Evolutionary conservation across 1,140 invertebrate species (phyloP), one percentile per base, ranked within the genome.

Genomic region (Eubasilissa regina): DNA sequence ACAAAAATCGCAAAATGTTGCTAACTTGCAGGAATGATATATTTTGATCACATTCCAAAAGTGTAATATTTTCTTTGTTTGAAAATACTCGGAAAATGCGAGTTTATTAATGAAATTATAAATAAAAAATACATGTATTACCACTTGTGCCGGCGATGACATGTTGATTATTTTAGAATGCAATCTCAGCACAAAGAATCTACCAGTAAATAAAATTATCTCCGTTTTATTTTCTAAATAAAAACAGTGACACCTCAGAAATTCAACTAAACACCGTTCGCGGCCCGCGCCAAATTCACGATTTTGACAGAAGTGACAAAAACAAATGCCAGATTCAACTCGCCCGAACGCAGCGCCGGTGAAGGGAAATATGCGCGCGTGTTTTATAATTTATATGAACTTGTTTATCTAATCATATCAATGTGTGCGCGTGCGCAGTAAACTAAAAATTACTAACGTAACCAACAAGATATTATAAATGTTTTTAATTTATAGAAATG

Each of bases 91-190:
- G 12, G 48, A 53, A 51, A 25, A 70, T 17, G 43, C 62, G 17
- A 19, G 15, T 58, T 10, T 17, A 19, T 19, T 21, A 35, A 43
- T 51, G 12, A 70, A 53, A 3, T 70, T 70, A 51, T 70, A 25
- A 70, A 70, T 70, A 11, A 70, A 70, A 51, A 70, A 51, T 0
- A 12, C 7, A 19, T 25, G 13, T 12, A 43, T 70, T 70, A 70
- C 66, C 66, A 70, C 47, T 70, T 51, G 66, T 19, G 45, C 13
- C 10, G 66, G 45, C 44, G 45, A 70, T 10, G 66, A 70, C 66
- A 70, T 62, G 12, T 70, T 70, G 62, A 66, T 66, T n/a, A 9
- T 15, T 44, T 45, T 56, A 56, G 53, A n/a, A 56, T 17, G n/a
- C n/a, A 56, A n/a, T 8, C 53, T 8, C 12, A 8, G 53, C 53